Base-by-base conservation (phyloP, 2,888 invertebrate genomes). In the Eupithecia insigniata region DNA sequence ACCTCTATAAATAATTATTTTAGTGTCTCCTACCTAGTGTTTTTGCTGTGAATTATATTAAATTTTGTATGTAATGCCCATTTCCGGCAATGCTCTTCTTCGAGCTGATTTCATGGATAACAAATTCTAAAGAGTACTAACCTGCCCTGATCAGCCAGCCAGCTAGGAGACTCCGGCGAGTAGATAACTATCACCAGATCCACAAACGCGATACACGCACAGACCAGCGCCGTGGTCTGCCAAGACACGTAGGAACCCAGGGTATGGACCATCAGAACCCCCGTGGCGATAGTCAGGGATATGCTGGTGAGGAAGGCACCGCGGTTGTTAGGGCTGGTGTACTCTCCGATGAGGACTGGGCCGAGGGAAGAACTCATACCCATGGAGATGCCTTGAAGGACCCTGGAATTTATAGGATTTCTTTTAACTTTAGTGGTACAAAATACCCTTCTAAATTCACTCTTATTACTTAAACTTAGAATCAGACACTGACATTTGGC, bases 121-220 rank as follows among this genome's bases (percentile, higher is more conserved):
- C 0, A 46, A n/a, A 46, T 22, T 51, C 7, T 30, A 30, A 60
- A 4, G 26, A 55, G 58, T 43, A 61, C 55, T 61, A 26, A 69
- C 22, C 90, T 89, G 6, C 93, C 94, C 72, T 94, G 95, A 28
- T 94, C 91, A 0, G 95, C 89, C 28, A 96, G 81, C 95, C 96
- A 96, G 69, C 92, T 91, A 0, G 96, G 96, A 2, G 96, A 94
- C 85, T 96, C 96, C 0, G 95, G 95, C 3, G 87, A 85, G 67
- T 78, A 82, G 28, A 85, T 74, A 0, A 85, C 82, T n/a, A 87
- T 84, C 0, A 86, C 10, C 16, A 95, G 82, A n/a, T 95, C 89
- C 1, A 91, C 75, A 12, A 94, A 79, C 1, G 92, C 90, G 14
- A 94, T 82, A 1, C 83, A 69, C 0, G 89, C 87, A 75, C 92